A percentile compares a stretch with the other conserved stretches of the same genome.
These are phyloP conservation scores for Polypedilum vanderplanki DNA, from an alignment of 1,140 invertebrate genomes.

Conservation along the genomic window DNA sequence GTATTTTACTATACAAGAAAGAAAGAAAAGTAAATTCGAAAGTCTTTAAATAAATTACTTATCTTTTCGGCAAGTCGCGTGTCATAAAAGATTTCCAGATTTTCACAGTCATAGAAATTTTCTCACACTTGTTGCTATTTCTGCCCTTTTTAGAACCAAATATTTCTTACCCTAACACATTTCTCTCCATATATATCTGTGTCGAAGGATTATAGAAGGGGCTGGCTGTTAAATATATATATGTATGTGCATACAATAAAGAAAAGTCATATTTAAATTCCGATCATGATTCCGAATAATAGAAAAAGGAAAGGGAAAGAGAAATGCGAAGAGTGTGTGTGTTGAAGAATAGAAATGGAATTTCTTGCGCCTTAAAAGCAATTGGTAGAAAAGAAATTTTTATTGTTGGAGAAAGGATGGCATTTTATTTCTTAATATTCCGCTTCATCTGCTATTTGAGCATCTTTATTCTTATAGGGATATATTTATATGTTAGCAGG, in stretches of 20 bases:
- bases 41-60: neutral
- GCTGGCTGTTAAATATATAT: neutral
- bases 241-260: neutral
- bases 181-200: neutral
- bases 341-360: neutral
- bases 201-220: conserved; percentile 4
- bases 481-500: no score
- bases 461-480: conserved; percentile 20
- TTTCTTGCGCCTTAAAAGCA: conserved; percentile 22
- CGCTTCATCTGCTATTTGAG: conserved; percentile 14
- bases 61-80: conserved; percentile 19
- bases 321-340: neutral
- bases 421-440: conserved; percentile 29
- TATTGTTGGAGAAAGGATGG: conserved; percentile 26
- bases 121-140: conserved; percentile 24
- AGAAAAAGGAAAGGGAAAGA: neutral
- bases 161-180: neutral
- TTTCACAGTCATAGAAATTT: neutral
- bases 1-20: no score
- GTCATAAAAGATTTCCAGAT: neutral
- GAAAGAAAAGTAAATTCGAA: neutral
- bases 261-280: conserved; percentile 27
- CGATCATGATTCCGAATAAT: conserved; percentile 17
- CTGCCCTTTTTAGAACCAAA: neutral
- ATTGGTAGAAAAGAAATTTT: conserved; percentile 25